Conservation (phyloP, 2,797 vertebrate genomes). For the Onychomys leucogaster region DNA sequence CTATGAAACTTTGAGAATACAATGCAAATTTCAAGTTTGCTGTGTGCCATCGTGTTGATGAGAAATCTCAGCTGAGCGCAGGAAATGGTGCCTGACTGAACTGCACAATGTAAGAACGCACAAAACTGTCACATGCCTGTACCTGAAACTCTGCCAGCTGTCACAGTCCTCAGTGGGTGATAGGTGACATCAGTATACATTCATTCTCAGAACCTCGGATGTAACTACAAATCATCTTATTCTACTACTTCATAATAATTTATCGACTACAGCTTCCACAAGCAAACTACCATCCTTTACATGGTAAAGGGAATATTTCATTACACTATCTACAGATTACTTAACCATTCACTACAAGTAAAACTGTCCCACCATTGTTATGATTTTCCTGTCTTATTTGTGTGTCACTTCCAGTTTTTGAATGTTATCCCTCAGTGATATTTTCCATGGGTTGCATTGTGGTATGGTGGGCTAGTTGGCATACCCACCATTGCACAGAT, state of each 20-base stretch:
- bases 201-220: not conserved
- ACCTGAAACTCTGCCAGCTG: not conserved
- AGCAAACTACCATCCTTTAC: not conserved
- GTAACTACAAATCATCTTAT: not conserved
- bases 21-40: not conserved
- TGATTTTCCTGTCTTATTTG: not conserved
- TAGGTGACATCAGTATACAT: not conserved
- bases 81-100: not conserved
- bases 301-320: not conserved
- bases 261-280: not conserved
- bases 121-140: not conserved
- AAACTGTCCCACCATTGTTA: constrained; percentile 19
- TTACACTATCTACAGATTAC: not conserved
- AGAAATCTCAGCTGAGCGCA: not conserved
- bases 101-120: not conserved
- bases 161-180: not conserved
- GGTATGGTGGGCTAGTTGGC: not conserved
- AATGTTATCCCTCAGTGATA: not conserved
- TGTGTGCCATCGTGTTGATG: not conserved
- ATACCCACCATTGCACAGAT: not conserved
- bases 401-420: not conserved
- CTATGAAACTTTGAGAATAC: not conserved
- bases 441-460: not conserved
- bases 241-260: not conserved
- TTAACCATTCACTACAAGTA: not conserved